These are phyloP conservation scores for Zhengitettix transpicula DNA, from an alignment of 2,888 invertebrate genomes.

Conservation along the genomic window DNA sequence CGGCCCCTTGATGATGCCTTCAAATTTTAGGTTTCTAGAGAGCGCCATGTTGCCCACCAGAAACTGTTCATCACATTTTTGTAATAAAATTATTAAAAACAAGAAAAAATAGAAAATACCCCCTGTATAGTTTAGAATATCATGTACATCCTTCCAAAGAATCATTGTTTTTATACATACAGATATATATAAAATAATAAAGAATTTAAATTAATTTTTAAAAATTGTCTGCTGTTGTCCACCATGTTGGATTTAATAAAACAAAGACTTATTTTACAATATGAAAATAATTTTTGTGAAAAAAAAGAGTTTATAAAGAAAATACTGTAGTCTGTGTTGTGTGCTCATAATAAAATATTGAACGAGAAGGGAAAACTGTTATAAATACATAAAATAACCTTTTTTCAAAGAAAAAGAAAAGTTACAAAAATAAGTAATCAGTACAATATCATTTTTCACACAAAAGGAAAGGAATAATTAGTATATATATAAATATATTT, in stretches of 20 bases:
- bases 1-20: conserved; percentile 11
- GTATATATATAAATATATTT: conserved; percentile 13
- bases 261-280: conserved; percentile 9
- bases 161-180: conserved; percentile 1
- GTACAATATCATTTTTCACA: conserved; percentile 12
- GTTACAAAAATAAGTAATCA: conserved; percentile 1
- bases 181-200: conserved; percentile 1
- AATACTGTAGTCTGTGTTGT: conserved; percentile 8
- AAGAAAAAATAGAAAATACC: conserved; percentile 1
- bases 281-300: conserved; percentile 9
- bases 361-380: conserved; percentile 3
- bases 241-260: conserved; percentile 5
- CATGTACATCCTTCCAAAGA: conserved; percentile 7
- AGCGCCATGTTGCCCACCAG: conserved; percentile 7
- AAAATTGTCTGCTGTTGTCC: conserved; percentile 6
- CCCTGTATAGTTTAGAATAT: conserved; percentile 5
- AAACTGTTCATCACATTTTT: conserved; percentile 2
- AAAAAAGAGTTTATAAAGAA: background rate
- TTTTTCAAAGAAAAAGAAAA: conserved; percentile 1
- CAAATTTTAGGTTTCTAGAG: conserved; percentile 10
- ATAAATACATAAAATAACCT: background rate
- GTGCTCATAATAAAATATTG: conserved; percentile 5
- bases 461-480: conserved; percentile 8
- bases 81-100: conserved; percentile 6
- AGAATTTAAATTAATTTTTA: conserved; percentile 5